Conservation (phyloP, 2,888 invertebrate genomes). For the Idaea aversata region DNA sequence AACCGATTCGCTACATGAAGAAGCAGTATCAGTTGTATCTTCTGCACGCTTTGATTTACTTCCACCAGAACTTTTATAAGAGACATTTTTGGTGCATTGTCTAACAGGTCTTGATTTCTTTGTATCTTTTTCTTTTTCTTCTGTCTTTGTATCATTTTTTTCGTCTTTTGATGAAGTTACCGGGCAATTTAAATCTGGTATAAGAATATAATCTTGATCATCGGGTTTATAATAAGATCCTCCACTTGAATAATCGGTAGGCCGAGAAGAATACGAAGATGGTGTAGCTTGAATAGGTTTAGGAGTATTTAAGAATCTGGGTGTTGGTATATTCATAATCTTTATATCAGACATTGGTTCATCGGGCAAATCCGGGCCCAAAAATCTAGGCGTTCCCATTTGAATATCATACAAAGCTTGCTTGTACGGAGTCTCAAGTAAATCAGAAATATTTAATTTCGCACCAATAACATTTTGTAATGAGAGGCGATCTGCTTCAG, state of each 20-base stretch:
- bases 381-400: constrained; percentile 79
- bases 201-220: constrained; percentile 74
- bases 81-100: constrained; percentile 72
- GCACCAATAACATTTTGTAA: constrained; percentile 68
- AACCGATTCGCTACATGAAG: constrained; percentile 44
- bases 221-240: constrained; percentile 83
- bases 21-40: constrained; percentile 38
- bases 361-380: constrained; percentile 65
- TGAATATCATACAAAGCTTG: constrained; percentile 68
- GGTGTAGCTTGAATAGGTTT: constrained; percentile 59
- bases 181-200: constrained; percentile 50
- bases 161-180: constrained; percentile 42
- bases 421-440: constrained; percentile 82
- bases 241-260: constrained; percentile 82
- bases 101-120: constrained; percentile 58
- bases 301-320: constrained; percentile 74
- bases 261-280: constrained; percentile 67
- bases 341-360: constrained; percentile 78
- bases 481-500: constrained; percentile 63
- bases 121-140: constrained; percentile 31
- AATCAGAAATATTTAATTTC: constrained; percentile 68
- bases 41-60: constrained; percentile 39
- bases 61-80: constrained; percentile 44
- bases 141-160: constrained; percentile 24
- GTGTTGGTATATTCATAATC: constrained; percentile 79